Conservation (phyloP, 2,797 vertebrate genomes). For the Poeciliopsis gracilis region DNA sequence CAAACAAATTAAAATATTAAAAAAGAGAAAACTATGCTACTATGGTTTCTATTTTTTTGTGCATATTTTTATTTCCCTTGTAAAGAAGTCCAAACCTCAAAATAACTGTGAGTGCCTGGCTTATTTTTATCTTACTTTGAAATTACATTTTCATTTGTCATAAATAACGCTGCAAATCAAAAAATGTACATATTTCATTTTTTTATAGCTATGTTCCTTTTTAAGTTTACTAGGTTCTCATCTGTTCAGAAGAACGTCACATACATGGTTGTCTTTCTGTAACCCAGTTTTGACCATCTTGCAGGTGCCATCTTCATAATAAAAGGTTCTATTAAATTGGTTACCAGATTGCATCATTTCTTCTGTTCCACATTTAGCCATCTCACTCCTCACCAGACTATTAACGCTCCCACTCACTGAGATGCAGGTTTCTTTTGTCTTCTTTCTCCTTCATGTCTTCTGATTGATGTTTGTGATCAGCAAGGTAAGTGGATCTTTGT, state of each 20-base stretch:
- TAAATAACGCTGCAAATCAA: constrained; percentile 98
- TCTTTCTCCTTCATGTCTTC: not conserved
- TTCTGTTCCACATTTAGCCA: constrained; percentile 91
- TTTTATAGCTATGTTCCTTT: constrained; percentile 94
- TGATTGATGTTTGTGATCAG: not conserved
- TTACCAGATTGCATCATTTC: constrained; percentile 97
- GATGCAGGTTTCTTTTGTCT: not conserved
- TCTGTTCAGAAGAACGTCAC: constrained; percentile 87
- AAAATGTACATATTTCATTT: constrained; percentile 98
- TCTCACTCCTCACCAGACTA: constrained; percentile 64
- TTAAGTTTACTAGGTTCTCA: constrained; percentile 97
- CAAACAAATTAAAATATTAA: constrained; percentile 99
- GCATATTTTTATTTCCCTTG: constrained; percentile 81
- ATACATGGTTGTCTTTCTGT: constrained; percentile 98
- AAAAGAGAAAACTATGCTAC: constrained; percentile 99
- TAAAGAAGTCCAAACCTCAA: constrained; percentile 62
- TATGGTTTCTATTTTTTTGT: constrained; percentile 86
- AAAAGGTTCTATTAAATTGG: constrained; percentile 97
- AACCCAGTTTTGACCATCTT: constrained; percentile 96
- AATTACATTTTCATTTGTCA: constrained; percentile 88
- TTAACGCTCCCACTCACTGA: not conserved
- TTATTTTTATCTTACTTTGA: constrained; percentile 83
- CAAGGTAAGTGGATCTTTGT: not conserved
- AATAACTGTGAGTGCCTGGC: constrained; percentile 99
- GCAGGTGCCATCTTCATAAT: constrained; percentile 99